Conservation (phyloP, 2,797 vertebrate species). For the Anisognathus igniventris region DNA sequence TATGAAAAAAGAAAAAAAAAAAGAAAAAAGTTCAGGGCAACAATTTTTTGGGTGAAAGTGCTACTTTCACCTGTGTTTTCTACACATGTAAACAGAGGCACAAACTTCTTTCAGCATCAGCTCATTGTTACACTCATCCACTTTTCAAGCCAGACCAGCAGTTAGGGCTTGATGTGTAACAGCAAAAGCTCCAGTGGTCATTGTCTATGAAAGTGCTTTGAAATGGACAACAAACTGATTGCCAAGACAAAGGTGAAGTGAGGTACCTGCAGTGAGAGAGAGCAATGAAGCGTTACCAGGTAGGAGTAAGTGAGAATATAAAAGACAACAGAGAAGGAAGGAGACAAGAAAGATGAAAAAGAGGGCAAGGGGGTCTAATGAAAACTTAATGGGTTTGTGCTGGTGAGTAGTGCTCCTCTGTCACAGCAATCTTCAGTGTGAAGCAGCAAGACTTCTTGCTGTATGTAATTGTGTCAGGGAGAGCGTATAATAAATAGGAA, state of each 20-base stretch:
- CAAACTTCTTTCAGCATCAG: neutral
- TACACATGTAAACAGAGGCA: neutral
- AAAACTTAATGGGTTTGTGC: constrained; percentile 49
- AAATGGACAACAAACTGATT: constrained; percentile 13
- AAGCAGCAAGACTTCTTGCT: neutral
- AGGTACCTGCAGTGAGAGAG: neutral
- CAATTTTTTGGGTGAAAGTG: neutral
- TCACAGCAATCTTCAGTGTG: constrained; percentile 17
- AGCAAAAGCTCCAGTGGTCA: neutral
- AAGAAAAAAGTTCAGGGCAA: neutral
- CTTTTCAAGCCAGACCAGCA: neutral
- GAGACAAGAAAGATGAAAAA: constrained; percentile 57
- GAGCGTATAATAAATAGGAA: neutral
- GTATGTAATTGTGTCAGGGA: neutral
- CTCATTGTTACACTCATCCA: neutral
- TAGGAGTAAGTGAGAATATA: constrained; percentile 29
- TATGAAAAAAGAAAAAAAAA: neutral
- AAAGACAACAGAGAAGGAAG: neutral
- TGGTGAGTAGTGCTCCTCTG: neutral
- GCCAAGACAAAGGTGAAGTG: neutral
- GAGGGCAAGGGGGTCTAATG: constrained; percentile 45
- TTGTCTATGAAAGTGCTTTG: neutral
- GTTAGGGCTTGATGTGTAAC: neutral
- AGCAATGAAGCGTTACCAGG: constrained; percentile 3
- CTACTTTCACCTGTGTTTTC: neutral